These are phyloP conservation scores for Acromyrmex charruanus DNA, from an alignment of 1,140 invertebrate species.

Conservation along the genomic window DNA sequence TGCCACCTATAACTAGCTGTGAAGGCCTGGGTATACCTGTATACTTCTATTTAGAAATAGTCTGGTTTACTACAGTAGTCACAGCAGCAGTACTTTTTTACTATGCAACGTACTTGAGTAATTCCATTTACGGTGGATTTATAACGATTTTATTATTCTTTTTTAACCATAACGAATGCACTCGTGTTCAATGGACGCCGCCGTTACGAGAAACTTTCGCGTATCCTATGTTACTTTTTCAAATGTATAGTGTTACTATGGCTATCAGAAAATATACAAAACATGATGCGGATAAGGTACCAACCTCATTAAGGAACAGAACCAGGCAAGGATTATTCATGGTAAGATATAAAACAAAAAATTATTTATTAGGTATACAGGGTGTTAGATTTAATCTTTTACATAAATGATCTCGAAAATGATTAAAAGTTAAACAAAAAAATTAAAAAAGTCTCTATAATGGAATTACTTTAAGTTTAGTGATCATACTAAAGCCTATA, in stretches of 20 bases:
- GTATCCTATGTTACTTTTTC: slow-evolving; percentile 89
- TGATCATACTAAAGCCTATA: no score
- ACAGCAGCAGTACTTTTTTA: slow-evolving; percentile 89
- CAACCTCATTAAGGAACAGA: neutral
- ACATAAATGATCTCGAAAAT: no score
- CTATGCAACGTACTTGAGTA: slow-evolving; percentile 89
- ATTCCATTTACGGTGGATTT: slow-evolving; percentile 90
- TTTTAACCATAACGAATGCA: slow-evolving; percentile 93
- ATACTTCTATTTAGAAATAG: slow-evolving; percentile 91
- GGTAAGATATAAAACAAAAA: slow-evolving; percentile 7
- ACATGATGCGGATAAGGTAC: neutral
- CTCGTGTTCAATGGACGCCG: slow-evolving; percentile 94
- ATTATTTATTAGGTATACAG: slow-evolving; percentile 2
- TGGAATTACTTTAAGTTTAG: no score
- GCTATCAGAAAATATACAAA: slow-evolving; percentile 70
- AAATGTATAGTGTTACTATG: slow-evolving; percentile 86
- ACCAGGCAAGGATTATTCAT: slow-evolving; percentile 25
- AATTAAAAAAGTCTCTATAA: no score
- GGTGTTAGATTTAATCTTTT: no score
- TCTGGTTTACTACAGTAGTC: slow-evolving; percentile 90
- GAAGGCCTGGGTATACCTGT: slow-evolving; percentile 92
- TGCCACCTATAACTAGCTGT: slow-evolving; percentile 91
- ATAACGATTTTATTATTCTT: slow-evolving; percentile 91
- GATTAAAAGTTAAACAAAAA: no score
- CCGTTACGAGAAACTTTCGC: slow-evolving; percentile 94